Conservation (phyloP, 2,797 vertebrate genomes). For the Thamnophis elegans region DNA sequence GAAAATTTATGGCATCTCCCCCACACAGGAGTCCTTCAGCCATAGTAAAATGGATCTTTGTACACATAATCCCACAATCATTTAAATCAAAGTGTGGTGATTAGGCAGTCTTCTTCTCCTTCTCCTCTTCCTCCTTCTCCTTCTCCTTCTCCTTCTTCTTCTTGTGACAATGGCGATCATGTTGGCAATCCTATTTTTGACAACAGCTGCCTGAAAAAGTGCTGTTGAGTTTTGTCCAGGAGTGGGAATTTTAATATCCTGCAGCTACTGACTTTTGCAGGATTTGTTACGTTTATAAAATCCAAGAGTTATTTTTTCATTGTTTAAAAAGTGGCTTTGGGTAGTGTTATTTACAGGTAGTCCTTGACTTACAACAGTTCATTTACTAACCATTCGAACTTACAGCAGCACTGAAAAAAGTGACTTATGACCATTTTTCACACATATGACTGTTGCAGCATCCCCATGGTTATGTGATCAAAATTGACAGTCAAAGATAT, state of each 20-base stretch:
- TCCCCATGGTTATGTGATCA: background rate
- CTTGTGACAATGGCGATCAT: too few species aligned
- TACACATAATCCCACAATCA: constrained; percentile 41
- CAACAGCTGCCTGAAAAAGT: too few species aligned
- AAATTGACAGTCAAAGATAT: too few species aligned
- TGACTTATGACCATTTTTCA: background rate
- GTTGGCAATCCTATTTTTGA: too few species aligned
- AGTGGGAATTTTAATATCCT: constrained; percentile 2
- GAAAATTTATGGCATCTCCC: constrained; percentile 50
- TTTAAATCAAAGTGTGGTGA: constrained; percentile 26
- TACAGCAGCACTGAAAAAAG: background rate
- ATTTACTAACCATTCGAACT: background rate
- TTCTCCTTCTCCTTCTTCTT: too few species aligned
- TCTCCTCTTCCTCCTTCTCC: too few species aligned
- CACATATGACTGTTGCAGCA: background rate
- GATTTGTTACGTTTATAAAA: background rate
- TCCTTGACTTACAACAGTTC: background rate
- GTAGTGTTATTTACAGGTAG: background rate
- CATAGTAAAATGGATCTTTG: constrained; percentile 43
- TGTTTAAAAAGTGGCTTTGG: constrained; percentile 18
- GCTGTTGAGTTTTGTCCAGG: too few species aligned
- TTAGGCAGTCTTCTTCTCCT: background rate
- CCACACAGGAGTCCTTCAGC: constrained; percentile 26
- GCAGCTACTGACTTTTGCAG: constrained; percentile 6
- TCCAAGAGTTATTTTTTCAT: background rate